Evolutionary conservation across 2,888 invertebrate genomes (phyloP).

Genomic region (Ochropacha duplaris): DNA sequence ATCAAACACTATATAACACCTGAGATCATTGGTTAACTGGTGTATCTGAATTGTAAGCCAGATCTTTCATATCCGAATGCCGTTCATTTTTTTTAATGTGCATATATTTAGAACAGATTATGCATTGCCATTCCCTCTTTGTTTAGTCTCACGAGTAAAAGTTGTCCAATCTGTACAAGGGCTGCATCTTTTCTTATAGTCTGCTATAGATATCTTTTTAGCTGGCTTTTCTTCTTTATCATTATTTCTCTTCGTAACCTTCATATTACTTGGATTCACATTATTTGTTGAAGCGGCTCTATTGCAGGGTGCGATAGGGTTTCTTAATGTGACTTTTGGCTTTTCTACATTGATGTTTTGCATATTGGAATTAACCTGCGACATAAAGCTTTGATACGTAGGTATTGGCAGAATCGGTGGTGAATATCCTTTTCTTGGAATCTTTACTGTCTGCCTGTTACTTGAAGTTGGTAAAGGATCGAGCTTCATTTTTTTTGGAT

Average conservation of each 20-base stretch:
- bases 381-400: constrained; percentile 38
- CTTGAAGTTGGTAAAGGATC: background rate
- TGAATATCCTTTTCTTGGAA: constrained; percentile 41
- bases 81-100: background rate
- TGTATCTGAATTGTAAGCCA: constrained; percentile 47
- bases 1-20: background rate
- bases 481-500: background rate
- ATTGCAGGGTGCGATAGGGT: background rate
- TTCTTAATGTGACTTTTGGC: background rate
- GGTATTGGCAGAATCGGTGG: constrained; percentile 63
- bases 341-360: background rate
- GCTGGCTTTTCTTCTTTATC: constrained; percentile 11
- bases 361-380: constrained; percentile 3
- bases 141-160: background rate
- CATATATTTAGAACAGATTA: background rate
- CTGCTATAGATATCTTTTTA: constrained; percentile 51
- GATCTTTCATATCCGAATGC: constrained; percentile 22
- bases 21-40: constrained; percentile 25
- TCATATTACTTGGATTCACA: background rate
- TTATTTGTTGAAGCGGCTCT: background rate
- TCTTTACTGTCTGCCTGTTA: background rate
- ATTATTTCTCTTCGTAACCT: background rate
- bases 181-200: constrained; percentile 44
- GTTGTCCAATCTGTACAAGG: constrained; percentile 3
- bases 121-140: background rate